phyloP scores from a whole-genome alignment of 1,140 invertebrate genomes.

The Oncopeltus fasciatus region DNA sequence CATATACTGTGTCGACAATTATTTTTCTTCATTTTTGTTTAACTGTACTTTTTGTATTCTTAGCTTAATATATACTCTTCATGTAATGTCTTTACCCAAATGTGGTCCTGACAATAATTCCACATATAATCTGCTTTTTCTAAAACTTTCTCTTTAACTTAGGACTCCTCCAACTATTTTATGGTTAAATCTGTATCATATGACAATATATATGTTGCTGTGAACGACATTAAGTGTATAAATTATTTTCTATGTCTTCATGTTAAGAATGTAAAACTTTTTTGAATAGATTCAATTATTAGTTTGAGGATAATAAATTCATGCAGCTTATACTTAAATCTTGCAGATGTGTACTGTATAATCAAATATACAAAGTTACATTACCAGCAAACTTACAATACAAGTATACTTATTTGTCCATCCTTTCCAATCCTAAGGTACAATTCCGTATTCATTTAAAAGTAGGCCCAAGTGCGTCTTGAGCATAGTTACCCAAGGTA shows the following conservation, averaged over 20 bases:
- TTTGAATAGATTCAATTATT: not conserved
- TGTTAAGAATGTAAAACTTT: not conserved
- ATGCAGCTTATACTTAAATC: not conserved
- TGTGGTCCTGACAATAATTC: no score
- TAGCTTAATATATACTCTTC: no score
- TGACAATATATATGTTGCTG: constrained; percentile 19
- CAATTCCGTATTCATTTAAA: not conserved
- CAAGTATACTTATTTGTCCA: not conserved
- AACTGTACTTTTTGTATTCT: no score
- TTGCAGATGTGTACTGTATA: constrained; percentile 1
- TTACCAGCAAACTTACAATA: not conserved
- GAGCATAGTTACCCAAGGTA: not conserved
- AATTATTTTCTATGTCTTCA: constrained; percentile 14
- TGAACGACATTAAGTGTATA: constrained; percentile 18
- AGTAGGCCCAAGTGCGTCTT: no score
- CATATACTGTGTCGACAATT: no score
- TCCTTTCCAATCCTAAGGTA: not conserved
- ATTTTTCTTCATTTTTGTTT: no score
- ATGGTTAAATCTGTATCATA: constrained; percentile 1
- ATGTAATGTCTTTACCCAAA: no score
- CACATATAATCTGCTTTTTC: no score
- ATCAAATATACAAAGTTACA: constrained; percentile 1
- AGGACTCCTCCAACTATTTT: no score
- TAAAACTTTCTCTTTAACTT: no score
- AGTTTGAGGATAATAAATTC: not conserved